Base-by-base conservation (phyloP, 2,888 invertebrate species). In the Drosophila nr. perissopoda region DNA sequence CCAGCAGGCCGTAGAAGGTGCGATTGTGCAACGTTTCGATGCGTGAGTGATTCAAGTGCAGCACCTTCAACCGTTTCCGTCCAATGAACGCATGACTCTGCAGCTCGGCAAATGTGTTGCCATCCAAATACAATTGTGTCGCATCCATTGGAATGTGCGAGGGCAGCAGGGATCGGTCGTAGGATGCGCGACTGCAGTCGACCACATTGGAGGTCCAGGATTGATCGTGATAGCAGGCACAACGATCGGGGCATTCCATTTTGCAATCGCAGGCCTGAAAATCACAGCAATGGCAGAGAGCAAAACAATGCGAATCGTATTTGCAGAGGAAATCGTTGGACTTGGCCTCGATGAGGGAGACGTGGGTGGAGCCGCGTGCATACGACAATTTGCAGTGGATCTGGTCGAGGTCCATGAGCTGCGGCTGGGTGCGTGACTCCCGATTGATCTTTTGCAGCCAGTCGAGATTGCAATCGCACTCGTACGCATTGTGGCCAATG, bases 231-330 rank as follows among this genome's bases (percentile, higher is more conserved):
- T 98, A 98, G 93, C 99, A 99, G 79, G 97, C 96, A 94, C 99
- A 99, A 92, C 97, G 97, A 71, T 95, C 95, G 59, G 99, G 99
- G 92, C 99, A 99, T 89, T 97, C 97, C 97, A 98, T 98, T 94
- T 98, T 97, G 94, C 99, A 99, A 94, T 99, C 99, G 94, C 99
- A 99, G 62, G 98, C 98, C 93, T 98, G 98, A 93, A 98, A 99
- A 93, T 98, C 98, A 94, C 99, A 99, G 94, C 99, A 99, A 92
- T 98, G 97, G 93, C 99, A 99, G 82, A 98, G 94, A 7, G 98
- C 97, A 93, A 98, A 98, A 94, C 99, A 99, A 93, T 98, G 98
- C 56, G 97, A 96, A 93, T 96, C 96, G 94, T 98, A 98, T 84
- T 97, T 96, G 94, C 98, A 98, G 91, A 98, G 95, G 93, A 98